These are phyloP conservation scores for cat (Felis catus) DNA, from an alignment of 2,113 vertebrate genomes.

Conservation along the genomic window F.catus_Fca126_mat1.0 CM031428.1:36692001-36692500, in stretches of 20 bases:
- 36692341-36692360: background rate
- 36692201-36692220: constrained; percentile 46
- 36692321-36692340: background rate
- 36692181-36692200: background rate
- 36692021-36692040: background rate
- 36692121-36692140: background rate
- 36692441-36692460: background rate
- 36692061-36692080: background rate
- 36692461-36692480: background rate
- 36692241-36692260: constrained; percentile 21
- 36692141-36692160: background rate
- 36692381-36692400: accelerated
- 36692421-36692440: accelerated
- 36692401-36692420: background rate
- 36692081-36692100: background rate
- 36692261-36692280: constrained; percentile 38
- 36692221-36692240: background rate
- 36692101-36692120: background rate
- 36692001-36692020: background rate
- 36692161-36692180: no score
- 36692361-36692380: background rate
- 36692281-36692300: background rate
- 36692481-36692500: background rate
- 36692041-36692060: background rate
- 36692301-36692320: background rate